Conservation (phyloP, 2,888 invertebrate genomes). For the Ormia ochracea region DNA sequence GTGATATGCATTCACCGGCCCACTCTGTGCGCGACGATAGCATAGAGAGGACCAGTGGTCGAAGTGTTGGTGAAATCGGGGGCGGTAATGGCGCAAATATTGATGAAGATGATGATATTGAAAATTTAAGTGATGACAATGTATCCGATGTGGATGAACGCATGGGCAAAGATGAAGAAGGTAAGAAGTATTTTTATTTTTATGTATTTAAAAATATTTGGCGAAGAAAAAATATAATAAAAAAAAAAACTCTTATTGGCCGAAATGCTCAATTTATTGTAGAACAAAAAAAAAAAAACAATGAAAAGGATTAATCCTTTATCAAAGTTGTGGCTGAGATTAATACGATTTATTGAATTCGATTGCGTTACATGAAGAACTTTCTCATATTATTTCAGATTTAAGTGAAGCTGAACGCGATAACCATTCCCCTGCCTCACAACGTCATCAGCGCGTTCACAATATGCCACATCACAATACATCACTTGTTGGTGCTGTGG, state of each 20-base stretch:
- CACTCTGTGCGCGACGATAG: conserved; percentile 79
- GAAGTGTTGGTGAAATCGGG: conserved; percentile 70
- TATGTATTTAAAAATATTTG: too few relatives aligned
- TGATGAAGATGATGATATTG: conserved; percentile 80
- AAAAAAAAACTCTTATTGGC: too few relatives aligned
- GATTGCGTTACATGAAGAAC: too few relatives aligned
- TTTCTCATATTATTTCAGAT: conserved; percentile 64
- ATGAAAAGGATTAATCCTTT: too few relatives aligned
- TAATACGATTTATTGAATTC: too few relatives aligned
- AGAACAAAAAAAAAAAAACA: too few relatives aligned
- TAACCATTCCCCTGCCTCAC: conserved; percentile 74
- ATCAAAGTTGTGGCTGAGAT: too few relatives aligned
- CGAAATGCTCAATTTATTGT: too few relatives aligned
- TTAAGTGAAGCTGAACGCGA: conserved; percentile 76
- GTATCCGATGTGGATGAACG: conserved; percentile 89
- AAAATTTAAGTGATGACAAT: conserved; percentile 89
- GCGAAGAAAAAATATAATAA: too few relatives aligned
- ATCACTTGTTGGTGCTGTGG: conserved; percentile 64
- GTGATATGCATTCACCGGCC: conserved; percentile 79
- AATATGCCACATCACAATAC: conserved; percentile 66
- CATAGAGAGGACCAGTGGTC: conserved; percentile 65
- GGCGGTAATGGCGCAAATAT: conserved; percentile 65
- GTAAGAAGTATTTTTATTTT: conserved; percentile 69
- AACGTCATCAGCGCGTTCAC: conserved; percentile 67
- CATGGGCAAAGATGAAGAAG: conserved; percentile 76